Base-by-base conservation (phyloP, 2,113 vertebrate genomes). In the Grus americana region DNA sequence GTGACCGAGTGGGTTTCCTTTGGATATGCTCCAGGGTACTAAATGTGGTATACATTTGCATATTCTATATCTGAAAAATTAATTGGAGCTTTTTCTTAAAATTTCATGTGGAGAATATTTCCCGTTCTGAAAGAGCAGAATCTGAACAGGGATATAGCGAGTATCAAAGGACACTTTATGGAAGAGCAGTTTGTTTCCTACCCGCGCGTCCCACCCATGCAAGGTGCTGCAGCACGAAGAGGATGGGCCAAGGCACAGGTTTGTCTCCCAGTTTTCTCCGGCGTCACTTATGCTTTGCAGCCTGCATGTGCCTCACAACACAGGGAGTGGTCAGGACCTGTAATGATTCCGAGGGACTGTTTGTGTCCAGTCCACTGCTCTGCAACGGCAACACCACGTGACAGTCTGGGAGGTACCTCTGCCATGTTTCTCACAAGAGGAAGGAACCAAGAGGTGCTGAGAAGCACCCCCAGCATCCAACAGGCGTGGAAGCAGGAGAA, bases 131-230 rank as follows among this genome's bases (percentile, higher is more conserved):
- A 46, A 58, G 49, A 75, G 30, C 30, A 47, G 42, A 40, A 21
- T 30, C 15, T 19, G 42, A 29, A 1, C 42, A 59, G 66, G 24
- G 20, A 4, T 87, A 4, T 5, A 2, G 6, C 29, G 18, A 24
- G 6, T 27, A 2, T 17, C 15, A 9, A 24, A 27, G 59, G 59
- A 29, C 2, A 4, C 40, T 46, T 38, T 32, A 29, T 38, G 70
- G 36, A 86, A 23, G 55, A 32, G 42, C 5, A 3, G 18, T 27
- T 55, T 49, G 19, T n/a, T 52, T 71, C 29, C 15, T 67, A 5
- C 40, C 13, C 0, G 0, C 1, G 0, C n/a, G 19, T 27, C 36
- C 19, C 38, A 9, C 30, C 13, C 12, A 0, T 9, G 46, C 29
- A 40, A 46, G 59, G 68, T 54, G 80, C 68, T 44, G 49, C 62